A percentile compares a stretch with the other conserved stretches of the same genome.
Conservation (phyloP, 2,113 vertebrate species). For the Micronycteris hirsuta region DNA sequence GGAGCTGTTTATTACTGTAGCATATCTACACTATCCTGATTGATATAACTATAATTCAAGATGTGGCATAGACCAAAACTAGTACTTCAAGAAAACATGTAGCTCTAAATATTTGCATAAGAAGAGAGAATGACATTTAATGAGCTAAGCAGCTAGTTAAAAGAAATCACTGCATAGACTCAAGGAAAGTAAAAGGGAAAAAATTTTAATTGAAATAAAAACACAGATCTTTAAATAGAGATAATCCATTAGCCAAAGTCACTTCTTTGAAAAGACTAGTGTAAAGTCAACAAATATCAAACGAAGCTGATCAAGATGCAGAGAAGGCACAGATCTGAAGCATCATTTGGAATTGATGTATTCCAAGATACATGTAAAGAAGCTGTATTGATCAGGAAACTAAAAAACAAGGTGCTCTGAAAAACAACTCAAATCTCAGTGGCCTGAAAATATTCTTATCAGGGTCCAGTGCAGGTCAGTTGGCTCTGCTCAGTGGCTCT, state of each 20-base stretch:
- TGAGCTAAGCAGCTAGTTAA: background rate
- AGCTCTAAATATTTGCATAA: background rate
- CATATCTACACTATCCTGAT: background rate
- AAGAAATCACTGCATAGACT: background rate
- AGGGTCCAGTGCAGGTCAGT: background rate
- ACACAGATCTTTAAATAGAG: background rate
- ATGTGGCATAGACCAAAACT: background rate
- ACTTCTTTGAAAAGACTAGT: background rate
- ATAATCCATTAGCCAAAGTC: background rate
- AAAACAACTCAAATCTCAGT: background rate
- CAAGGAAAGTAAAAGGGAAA: background rate
- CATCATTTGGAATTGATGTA: background rate
- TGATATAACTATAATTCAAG: background rate
- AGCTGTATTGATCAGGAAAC: background rate
- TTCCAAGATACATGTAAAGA: too few relatives aligned
- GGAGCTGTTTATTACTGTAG: constrained; percentile 1
- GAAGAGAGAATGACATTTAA: background rate
- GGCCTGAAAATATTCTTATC: background rate
- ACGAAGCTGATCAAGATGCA: background rate
- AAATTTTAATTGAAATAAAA: background rate
- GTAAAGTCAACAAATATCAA: background rate
- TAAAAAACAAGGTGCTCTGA: background rate
- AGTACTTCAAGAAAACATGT: background rate
- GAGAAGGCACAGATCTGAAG: background rate
- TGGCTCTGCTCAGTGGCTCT: background rate